These are phyloP conservation scores for Leptinotarsa rubiginosa DNA, from an alignment of 2,888 invertebrate species.

Conservation along the genomic window DNA sequence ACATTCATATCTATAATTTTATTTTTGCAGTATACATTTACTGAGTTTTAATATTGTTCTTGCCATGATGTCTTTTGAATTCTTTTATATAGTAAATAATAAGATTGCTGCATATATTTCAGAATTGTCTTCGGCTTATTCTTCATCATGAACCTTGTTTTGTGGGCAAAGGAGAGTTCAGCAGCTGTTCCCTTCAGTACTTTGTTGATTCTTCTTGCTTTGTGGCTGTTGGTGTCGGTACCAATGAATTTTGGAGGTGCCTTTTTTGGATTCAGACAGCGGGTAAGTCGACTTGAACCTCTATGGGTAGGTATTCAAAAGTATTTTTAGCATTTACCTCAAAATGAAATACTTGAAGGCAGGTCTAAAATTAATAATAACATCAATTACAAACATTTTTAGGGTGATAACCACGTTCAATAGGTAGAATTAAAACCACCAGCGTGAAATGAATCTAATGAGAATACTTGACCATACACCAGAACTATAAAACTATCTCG, in stretches of 20 bases:
- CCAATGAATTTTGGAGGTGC: conserved; percentile 98
- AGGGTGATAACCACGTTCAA: too few species aligned
- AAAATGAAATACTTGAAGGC: too few species aligned
- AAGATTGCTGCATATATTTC: conserved; percentile 48
- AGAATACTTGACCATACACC: too few species aligned
- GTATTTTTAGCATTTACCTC: too few species aligned
- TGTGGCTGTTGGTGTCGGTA: conserved; percentile 99
- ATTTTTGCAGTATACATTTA: too few species aligned
- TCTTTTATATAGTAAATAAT: not conserved
- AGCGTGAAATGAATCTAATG: too few species aligned
- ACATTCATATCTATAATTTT: too few species aligned
- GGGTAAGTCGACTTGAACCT: conserved; percentile 72
- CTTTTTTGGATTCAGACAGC: conserved; percentile 97
- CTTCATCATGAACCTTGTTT: conserved; percentile 95
- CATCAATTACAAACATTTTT: too few species aligned
- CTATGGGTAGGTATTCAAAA: too few species aligned
- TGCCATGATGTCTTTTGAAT: not conserved
- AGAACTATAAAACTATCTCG: too few species aligned
- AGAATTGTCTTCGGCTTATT: conserved; percentile 96
- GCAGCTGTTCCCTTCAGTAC: conserved; percentile 98
- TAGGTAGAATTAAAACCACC: too few species aligned
- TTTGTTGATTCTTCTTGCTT: conserved; percentile 88
- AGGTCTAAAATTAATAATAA: too few species aligned
- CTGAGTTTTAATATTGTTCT: not conserved
- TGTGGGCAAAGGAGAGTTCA: conserved; percentile 96